Percentiles rank a stretch among this genome's conserved stretches.
These are phyloP conservation scores for Oreortyx pictus DNA, from an alignment of 2,797 vertebrate species.

Conservation along the genomic window DNA sequence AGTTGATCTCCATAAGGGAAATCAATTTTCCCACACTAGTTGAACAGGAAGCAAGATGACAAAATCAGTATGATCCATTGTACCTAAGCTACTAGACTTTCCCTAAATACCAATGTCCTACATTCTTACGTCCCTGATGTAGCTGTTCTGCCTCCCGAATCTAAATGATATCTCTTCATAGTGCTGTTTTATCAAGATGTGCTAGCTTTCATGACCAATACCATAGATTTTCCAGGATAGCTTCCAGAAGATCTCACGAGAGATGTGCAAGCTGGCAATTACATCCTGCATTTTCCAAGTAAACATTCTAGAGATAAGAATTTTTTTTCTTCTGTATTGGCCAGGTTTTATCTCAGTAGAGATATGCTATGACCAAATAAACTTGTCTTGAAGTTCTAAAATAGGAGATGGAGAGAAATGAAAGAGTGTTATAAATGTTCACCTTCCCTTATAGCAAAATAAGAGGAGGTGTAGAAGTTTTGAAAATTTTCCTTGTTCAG, in stretches of 20 bases:
- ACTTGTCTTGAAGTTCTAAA: background rate
- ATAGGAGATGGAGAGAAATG: background rate
- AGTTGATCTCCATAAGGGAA: rapidly evolving
- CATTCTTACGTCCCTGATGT: background rate
- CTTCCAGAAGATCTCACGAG: background rate
- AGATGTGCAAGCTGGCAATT: background rate
- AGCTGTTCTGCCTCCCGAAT: background rate
- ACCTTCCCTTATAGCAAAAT: background rate
- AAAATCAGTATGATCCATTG: background rate
- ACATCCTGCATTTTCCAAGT: background rate
- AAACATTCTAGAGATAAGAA: background rate
- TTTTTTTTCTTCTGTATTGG: background rate
- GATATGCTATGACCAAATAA: background rate
- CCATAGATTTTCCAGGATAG: background rate
- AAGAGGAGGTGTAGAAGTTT: background rate
- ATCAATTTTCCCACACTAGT: rapidly evolving
- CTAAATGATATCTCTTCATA: background rate
- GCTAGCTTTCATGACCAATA: background rate
- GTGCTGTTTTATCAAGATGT: background rate
- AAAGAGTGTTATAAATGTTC: background rate
- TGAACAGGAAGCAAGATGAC: background rate
- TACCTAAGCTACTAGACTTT: background rate
- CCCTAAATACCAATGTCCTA: background rate
- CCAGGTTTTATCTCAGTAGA: background rate
- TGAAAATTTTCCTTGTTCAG: background rate